A percentile compares a stretch with the other conserved stretches of the same genome.
Conservation (phyloP, 2,888 invertebrate species). For the Epinotia ramella region DNA sequence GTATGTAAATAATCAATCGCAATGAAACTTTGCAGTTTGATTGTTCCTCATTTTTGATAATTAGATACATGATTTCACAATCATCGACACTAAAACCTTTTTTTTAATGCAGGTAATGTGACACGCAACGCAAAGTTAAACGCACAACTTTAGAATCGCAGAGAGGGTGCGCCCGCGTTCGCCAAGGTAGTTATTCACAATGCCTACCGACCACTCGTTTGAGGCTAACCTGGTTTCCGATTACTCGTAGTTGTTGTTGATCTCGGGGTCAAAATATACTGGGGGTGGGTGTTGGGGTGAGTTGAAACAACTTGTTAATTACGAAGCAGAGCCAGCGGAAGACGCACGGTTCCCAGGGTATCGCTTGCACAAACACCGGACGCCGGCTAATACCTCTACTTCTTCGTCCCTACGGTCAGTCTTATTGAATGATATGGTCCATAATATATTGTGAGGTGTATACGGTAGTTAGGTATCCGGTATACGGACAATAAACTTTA, state of each 20-base stretch:
- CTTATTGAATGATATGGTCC: slow-evolving; percentile 43
- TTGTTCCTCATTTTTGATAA: background rate
- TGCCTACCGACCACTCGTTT: background rate
- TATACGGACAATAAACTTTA: background rate
- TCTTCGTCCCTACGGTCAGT: slow-evolving; percentile 39
- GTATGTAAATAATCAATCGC: too few species aligned
- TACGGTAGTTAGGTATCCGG: too few species aligned
- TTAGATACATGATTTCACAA: background rate
- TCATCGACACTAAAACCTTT: background rate
- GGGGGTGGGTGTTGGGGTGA: background rate
- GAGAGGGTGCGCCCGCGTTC: slow-evolving; percentile 55
- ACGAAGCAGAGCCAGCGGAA: slow-evolving; percentile 65
- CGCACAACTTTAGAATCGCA: slow-evolving; percentile 50
- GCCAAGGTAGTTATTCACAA: background rate
- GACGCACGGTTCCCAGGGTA: slow-evolving; percentile 80
- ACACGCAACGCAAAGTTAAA: background rate
- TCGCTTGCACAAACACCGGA: slow-evolving; percentile 81
- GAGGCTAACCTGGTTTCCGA: background rate
- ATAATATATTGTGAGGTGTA: slow-evolving; percentile 4
- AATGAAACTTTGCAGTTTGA: background rate
- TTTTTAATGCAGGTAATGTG: background rate
- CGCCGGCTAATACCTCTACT: slow-evolving; percentile 61
- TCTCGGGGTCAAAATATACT: background rate
- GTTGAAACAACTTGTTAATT: background rate
- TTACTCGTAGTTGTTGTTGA: background rate